Evolutionary conservation across 1,140 invertebrate species (phyloP).

Genomic region (Drosophila virilis): DNA sequence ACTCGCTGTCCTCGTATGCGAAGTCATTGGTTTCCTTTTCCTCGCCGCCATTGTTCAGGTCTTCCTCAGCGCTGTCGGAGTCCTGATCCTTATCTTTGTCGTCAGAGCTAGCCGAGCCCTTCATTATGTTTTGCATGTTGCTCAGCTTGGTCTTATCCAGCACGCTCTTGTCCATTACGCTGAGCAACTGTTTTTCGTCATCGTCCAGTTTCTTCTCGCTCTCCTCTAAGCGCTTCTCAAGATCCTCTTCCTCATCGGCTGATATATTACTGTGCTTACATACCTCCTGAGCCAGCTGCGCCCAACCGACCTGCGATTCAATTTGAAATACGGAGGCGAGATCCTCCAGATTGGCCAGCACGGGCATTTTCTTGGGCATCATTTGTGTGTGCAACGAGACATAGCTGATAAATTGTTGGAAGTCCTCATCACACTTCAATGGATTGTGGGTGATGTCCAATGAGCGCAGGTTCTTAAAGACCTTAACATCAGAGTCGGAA

Average conservation of each 20-base stretch:
- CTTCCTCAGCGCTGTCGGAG: conserved; percentile 82
- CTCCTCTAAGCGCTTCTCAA: conserved; percentile 70
- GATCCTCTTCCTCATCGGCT: conserved; percentile 58
- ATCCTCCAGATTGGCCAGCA: conserved; percentile 85
- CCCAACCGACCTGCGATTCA: conserved; percentile 64
- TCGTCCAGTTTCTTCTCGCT: conserved; percentile 84
- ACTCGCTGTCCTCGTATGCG: conserved; percentile 68
- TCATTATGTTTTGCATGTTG: conserved; percentile 85
- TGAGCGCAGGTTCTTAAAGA: conserved; percentile 86
- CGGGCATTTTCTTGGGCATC: conserved; percentile 84
- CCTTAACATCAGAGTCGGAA: conserved; percentile 85
- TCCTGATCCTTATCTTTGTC: conserved; percentile 69
- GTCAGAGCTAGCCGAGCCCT: conserved; percentile 78
- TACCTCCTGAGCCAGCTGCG: conserved; percentile 67
- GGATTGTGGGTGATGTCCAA: conserved; percentile 88
- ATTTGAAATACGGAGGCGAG: conserved; percentile 45
- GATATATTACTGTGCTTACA: conserved; percentile 64
- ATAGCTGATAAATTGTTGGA: conserved; percentile 87
- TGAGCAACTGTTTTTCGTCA: conserved; percentile 77
- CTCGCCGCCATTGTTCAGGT: conserved; percentile 81
- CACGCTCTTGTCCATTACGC: conserved; percentile 72
- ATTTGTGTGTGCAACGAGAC: conserved; percentile 85
- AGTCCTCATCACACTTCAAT: conserved; percentile 87
- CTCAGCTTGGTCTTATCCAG: conserved; percentile 64
- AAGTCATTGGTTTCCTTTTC: conserved; percentile 74